Evolutionary conservation across 1,140 invertebrate species (phyloP), one percentile per base, ranked within the genome.

Genomic region (Megathymus violae): DNA sequence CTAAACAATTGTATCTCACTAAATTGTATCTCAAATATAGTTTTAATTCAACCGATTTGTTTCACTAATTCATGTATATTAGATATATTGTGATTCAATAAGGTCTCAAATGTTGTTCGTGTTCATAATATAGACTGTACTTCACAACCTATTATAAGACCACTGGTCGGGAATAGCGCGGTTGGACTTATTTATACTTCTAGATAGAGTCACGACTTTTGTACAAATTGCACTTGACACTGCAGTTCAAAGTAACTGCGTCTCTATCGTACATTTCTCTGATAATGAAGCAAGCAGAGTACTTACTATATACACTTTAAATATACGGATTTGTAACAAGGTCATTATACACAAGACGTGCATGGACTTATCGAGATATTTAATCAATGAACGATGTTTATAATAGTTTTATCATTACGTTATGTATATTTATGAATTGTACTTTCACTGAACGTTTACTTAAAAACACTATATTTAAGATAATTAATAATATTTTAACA

Each of bases 201-300:
- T 15, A 11, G 34, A 34, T 52, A 50, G 27, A 52, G 48, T 52
- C 48, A 40, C 48, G 50, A 52, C 34, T 52, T 10, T 40, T 17
- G 22, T 34, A 52, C 50, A 52, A 52, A 52, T 52, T 52, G 14
- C 50, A 40, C 34, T 22, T 52, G 34, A 17, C 17, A 22, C 16
- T 31, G 27, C 41, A 17, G 15, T 43, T 43, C 10, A 43, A 43
- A 17, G 15, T 9, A 38, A 52, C 27, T 22, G 14, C 19, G 16
- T 51, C 4, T 31, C 4, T 51, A 16, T 9, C 27, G 27, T 51
- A 36, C 25, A n/a, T n/a, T 5, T 34, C 2, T 14, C 31, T 31
- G n/a, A 19, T 38, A 51, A 19, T 19, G 31, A 19, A 48, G 25
- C 10, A 15, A 14, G 25, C 13, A n/a, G 15, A 38, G 19, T 13